Evolutionary conservation across 2,797 vertebrate species (phyloP).

Genomic region (Morus bassanus): DNA sequence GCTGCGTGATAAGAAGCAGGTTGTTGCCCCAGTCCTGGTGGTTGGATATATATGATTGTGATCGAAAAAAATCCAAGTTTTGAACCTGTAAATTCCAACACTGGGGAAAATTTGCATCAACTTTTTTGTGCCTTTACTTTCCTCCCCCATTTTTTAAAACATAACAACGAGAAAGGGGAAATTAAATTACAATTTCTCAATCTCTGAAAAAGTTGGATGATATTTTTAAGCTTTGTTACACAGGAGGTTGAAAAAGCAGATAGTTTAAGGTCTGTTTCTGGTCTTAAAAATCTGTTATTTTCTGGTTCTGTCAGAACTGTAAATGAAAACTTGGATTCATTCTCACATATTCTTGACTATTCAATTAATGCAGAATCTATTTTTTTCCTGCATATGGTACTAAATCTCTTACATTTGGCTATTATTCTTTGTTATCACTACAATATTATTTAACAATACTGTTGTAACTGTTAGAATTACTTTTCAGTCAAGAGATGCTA

Average conservation of each 20-base stretch:
- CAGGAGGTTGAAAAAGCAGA: background rate
- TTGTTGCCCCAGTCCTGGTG: background rate
- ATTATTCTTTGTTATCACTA: background rate
- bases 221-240: background rate
- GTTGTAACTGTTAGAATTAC: background rate
- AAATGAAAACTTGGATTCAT: slow-evolving; percentile 9
- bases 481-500: background rate
- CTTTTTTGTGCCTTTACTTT: background rate
- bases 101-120: background rate
- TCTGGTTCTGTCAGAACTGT: slow-evolving; percentile 4
- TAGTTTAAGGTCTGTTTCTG: background rate
- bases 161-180: background rate
- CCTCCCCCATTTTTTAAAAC: background rate
- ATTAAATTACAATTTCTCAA: background rate
- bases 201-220: background rate
- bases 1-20: background rate
- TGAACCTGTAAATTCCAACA: background rate
- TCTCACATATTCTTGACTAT: background rate
- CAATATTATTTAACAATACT: background rate
- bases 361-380: background rate
- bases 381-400: background rate
- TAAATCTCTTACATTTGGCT: background rate
- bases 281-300: slow-evolving; percentile 10
- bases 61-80: background rate
- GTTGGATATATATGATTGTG: accelerated